These are phyloP conservation scores for Sitophilus oryzae DNA, from an alignment of 1,140 invertebrate genomes.

Conservation along the genomic window DNA sequence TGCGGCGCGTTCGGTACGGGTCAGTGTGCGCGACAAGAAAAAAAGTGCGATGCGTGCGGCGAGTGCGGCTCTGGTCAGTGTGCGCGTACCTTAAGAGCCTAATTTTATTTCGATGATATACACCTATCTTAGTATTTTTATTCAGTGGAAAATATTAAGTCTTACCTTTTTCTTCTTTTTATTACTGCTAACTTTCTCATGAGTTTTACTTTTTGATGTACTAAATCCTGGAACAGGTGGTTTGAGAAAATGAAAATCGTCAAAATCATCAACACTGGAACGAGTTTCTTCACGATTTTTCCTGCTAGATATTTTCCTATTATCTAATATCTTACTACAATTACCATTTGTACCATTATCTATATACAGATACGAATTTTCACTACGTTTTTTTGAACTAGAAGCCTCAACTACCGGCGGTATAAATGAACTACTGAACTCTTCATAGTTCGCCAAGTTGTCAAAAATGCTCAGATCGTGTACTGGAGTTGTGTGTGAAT, in stretches of 20 bases:
- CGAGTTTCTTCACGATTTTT: neutral
- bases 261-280: conserved; percentile 29
- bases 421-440: neutral
- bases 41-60: no score
- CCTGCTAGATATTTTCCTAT: neutral
- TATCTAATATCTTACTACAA: no score
- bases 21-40: no score
- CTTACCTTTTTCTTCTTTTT: conserved; percentile 3
- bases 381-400: neutral
- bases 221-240: conserved; percentile 4
- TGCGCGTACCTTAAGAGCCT: no score
- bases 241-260: conserved; percentile 4
- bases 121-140: neutral
- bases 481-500: no score
- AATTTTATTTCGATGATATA: neutral
- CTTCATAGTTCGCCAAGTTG: neutral
- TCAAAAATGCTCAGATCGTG: no score
- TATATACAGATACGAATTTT: no score
- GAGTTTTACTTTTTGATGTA: conserved; percentile 6
- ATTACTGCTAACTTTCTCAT: conserved; percentile 2
- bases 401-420: neutral
- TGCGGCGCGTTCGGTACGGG: no score
- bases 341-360: no score
- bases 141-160: neutral
- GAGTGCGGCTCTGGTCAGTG: no score